phyloP scores from a whole-genome alignment of 1,140 invertebrate species.

The Musca vetustissima region DNA sequence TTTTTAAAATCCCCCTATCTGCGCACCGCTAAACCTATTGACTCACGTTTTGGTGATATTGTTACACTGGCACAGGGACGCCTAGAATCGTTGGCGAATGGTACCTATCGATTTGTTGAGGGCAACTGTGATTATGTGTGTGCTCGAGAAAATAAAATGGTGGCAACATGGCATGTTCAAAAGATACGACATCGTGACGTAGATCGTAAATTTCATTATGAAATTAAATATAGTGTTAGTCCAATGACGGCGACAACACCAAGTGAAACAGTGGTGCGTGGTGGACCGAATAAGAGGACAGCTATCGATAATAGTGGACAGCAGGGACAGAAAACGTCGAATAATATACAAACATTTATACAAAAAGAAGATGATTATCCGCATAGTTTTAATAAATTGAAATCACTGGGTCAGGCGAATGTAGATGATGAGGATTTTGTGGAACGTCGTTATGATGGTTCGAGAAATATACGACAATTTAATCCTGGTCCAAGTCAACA shows the following conservation, averaged over 20 bases:
- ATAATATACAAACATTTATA: constrained; percentile 40
- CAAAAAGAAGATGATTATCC: constrained; percentile 52
- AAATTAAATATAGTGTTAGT: constrained; percentile 65
- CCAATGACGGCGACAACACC: constrained; percentile 41
- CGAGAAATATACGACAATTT: constrained; percentile 17
- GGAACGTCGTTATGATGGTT: constrained; percentile 40
- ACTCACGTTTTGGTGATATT: constrained; percentile 62
- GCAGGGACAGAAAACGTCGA: background rate
- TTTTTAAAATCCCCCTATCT: constrained; percentile 58
- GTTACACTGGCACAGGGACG: constrained; percentile 63
- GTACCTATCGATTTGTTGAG: constrained; percentile 62
- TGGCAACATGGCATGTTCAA: constrained; percentile 66
- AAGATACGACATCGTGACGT: constrained; percentile 62
- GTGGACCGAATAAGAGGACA: constrained; percentile 23
- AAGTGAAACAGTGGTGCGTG: constrained; percentile 15
- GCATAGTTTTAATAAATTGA: constrained; percentile 37
- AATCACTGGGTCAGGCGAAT: too few relatives aligned
- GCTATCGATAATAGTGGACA: constrained; percentile 13
- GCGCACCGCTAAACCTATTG: constrained; percentile 52
- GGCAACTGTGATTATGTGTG: constrained; percentile 29
- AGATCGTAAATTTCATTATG: constrained; percentile 60
- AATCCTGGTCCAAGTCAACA: too few relatives aligned
- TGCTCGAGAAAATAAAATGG: constrained; percentile 55
- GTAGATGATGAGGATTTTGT: constrained; percentile 34
- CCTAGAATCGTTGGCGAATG: constrained; percentile 57